phyloP scores from a whole-genome alignment of 2,797 vertebrate species.

The Bradypus variegatus region DNA sequence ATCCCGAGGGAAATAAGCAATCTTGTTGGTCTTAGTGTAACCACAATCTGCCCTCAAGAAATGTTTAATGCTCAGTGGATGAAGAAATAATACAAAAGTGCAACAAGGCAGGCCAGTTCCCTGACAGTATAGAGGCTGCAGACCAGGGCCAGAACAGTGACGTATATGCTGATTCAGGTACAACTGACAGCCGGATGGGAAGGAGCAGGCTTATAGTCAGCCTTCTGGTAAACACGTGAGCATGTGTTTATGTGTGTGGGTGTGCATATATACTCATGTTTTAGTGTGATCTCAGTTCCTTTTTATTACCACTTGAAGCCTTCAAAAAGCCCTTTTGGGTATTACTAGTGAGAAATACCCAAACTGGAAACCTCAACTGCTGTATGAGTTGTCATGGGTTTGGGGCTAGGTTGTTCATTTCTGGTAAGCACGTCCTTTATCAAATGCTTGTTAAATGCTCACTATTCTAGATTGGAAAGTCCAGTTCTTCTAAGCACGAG shows the following conservation, averaged over 20 bases:
- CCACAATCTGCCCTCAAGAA: background rate
- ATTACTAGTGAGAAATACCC: background rate
- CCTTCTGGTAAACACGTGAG: background rate
- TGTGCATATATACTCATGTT: background rate
- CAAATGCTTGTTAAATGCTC: background rate
- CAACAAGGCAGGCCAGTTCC: background rate
- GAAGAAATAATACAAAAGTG: background rate
- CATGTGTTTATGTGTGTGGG: background rate
- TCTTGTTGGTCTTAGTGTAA: background rate
- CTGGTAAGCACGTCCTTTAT: background rate
- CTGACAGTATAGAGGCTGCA: background rate
- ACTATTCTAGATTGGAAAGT: background rate
- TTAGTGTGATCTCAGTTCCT: background rate
- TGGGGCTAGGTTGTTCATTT: background rate
- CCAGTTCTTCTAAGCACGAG: background rate
- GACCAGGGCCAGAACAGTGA: background rate
- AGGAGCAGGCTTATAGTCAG: background rate
- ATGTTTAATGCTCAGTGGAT: background rate
- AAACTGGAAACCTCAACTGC: background rate
- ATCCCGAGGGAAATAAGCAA: background rate
- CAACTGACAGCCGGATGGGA: background rate
- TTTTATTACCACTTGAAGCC: background rate
- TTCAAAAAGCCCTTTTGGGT: background rate
- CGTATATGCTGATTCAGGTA: background rate
- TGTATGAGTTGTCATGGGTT: background rate